Base-by-base conservation (phyloP, 2,888 invertebrate species). In the Nebria salina region DNA sequence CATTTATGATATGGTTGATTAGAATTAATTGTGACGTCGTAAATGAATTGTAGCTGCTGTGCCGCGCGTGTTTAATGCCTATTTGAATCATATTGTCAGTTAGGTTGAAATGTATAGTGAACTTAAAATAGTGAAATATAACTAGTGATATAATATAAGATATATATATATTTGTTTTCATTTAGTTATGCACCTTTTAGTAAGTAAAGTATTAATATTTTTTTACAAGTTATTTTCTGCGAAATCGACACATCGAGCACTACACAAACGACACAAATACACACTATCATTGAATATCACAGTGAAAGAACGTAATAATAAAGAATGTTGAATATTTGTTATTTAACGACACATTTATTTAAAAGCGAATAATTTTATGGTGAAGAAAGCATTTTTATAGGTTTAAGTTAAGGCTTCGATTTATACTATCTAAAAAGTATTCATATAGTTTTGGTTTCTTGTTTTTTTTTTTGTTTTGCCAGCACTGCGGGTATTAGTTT, bases 211-310 rank as follows among this genome's bases (percentile, higher is more conserved):
- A 25, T 15, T 70, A 76, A 8, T 76, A 20, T 20, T 72, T 78
- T 78, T 73, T 73, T 78, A 78, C 73, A 78, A 78, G 79, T 79
- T 74, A 81, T 75, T 78, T 13, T 80, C 81, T 83, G 83, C 83
- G 77, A 83, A 84, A 86, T 87, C 86, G 86, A 86, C 86, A 87
- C 86, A 86, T 85, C 84, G 85, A 87, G 85, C 86, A 87, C 86
- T 86, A 88, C 86, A 87, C 86, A 87, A 86, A 87, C 85, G 85
- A 87, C 87, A 87, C 86, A 85, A 85, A 87, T 86, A 88, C 86
- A 87, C 87, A 87, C 87, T 88, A 87, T 87, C 87, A 85, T 87
- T 86, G 85, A 87, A 87, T 88, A 89, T 89, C 89, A 89, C 89
- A 89, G 89, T 88, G 88, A 88, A 81, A 88, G 87, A 87, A 88